Conservation (phyloP, 2,797 vertebrate species). For the Chaetophractus vellerosus region DNA sequence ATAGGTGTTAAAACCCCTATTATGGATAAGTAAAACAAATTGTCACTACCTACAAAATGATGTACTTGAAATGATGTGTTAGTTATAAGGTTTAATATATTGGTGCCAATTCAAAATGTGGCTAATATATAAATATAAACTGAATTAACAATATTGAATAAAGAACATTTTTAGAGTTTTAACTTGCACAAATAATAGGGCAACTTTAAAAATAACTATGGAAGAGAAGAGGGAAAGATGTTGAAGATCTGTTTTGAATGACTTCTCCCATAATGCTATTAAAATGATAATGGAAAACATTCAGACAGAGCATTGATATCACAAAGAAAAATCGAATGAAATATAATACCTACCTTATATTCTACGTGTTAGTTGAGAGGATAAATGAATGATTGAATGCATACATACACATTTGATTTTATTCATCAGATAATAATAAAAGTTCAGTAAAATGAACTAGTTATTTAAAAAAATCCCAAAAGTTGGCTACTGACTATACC, state of each 20-base stretch:
- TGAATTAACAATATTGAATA: constrained; percentile 43
- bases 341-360: neutral
- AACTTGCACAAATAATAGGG: constrained; percentile 29
- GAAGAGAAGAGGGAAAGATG: neutral
- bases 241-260: constrained; percentile 19
- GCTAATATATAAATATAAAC: neutral
- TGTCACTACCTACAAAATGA: constrained; percentile 57
- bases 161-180: constrained; percentile 44
- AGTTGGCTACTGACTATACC: neutral
- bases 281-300: constrained; percentile 19
- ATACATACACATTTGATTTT: constrained; percentile 37
- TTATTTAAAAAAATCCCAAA: neutral
- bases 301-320: constrained; percentile 1
- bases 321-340: constrained; percentile 38
- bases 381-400: constrained; percentile 6
- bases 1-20: constrained; percentile 17
- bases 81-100: constrained; percentile 28
- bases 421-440: constrained; percentile 56
- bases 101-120: constrained; percentile 44
- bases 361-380: neutral
- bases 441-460: constrained; percentile 42
- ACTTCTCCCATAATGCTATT: constrained; percentile 25
- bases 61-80: constrained; percentile 2
- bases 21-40: constrained; percentile 5
- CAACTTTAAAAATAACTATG: constrained; percentile 47